Evolutionary conservation across 2,888 invertebrate genomes (phyloP).

Genomic region (Parapristionchus giblindavisi): DNA sequence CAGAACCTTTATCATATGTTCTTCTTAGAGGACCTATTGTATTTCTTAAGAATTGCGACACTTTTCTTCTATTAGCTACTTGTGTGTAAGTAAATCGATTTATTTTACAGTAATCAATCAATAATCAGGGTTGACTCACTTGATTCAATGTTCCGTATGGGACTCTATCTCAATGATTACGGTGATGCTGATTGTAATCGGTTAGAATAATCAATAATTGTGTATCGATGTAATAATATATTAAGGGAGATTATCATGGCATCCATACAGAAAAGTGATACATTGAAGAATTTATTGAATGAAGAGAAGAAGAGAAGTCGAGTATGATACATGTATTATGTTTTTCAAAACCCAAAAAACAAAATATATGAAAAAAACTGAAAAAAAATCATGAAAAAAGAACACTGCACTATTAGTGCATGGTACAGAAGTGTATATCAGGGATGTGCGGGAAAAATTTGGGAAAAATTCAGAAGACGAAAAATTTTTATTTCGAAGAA

Average conservation of each 20-base stretch:
- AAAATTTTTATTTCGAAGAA: too few species aligned
- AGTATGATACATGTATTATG: background rate
- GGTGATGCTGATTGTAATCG: slow-evolving; percentile 97
- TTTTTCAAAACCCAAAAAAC: background rate
- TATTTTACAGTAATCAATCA: too few species aligned
- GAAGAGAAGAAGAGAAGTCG: slow-evolving; percentile 87
- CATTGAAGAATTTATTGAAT: slow-evolving; percentile 90
- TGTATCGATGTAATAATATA: background rate
- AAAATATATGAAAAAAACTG: background rate
- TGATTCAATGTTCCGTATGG: slow-evolving; percentile 87
- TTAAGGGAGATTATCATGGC: slow-evolving; percentile 86
- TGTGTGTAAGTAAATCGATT: slow-evolving; percentile 47
- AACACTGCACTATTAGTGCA: background rate
- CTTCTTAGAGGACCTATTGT: slow-evolving; percentile 56
- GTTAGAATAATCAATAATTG: background rate
- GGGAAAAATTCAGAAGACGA: too few species aligned
- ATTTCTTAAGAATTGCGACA: slow-evolving; percentile 52
- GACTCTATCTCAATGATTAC: slow-evolving; percentile 93
- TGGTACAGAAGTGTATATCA: background rate
- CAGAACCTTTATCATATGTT: slow-evolving; percentile 51
- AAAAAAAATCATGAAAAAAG: background rate
- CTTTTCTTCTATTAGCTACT: slow-evolving; percentile 58
- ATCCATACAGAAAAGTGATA: slow-evolving; percentile 91
- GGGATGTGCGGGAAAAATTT: too few species aligned
- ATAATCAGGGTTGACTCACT: slow-evolving; percentile 83